Conservation (phyloP, 2,113 vertebrate species). For the Oreochromis niloticus region DNA sequence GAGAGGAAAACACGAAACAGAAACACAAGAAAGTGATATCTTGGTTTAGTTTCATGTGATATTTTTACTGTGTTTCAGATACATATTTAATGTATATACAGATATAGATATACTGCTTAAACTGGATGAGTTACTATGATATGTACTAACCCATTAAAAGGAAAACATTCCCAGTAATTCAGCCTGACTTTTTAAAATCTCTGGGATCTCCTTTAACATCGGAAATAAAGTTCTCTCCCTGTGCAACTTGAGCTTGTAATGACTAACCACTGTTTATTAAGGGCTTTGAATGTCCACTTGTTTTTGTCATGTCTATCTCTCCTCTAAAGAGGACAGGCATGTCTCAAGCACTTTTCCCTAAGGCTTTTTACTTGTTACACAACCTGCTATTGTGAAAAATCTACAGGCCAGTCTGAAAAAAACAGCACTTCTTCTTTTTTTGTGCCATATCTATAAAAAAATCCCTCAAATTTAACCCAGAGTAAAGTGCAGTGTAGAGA, state of each 20-base stretch:
- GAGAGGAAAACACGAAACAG: background rate
- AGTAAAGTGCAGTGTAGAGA: background rate
- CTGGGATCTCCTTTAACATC: background rate
- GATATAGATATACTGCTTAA: background rate
- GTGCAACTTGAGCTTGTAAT: background rate
- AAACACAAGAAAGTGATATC: background rate
- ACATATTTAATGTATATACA: background rate
- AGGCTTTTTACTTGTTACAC: background rate
- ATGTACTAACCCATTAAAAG: background rate
- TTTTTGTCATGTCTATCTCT: background rate
- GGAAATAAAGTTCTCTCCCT: background rate
- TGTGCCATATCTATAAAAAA: background rate
- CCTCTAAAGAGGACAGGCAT: background rate
- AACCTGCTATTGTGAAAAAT: background rate
- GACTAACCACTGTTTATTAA: background rate
- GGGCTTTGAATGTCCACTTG: background rate
- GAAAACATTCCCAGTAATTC: background rate
- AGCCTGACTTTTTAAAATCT: fast-evolving
- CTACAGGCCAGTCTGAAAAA: background rate
- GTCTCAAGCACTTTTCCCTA: background rate
- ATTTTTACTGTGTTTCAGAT: background rate
- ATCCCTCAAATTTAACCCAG: background rate
- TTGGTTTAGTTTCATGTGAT: background rate
- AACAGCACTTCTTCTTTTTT: background rate
- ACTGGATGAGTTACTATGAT: background rate